Evolutionary conservation across 2,113 vertebrate genomes (phyloP), one percentile per base, ranked within the genome.

Genomic region (Ornithorhynchus anatinus): DNA sequence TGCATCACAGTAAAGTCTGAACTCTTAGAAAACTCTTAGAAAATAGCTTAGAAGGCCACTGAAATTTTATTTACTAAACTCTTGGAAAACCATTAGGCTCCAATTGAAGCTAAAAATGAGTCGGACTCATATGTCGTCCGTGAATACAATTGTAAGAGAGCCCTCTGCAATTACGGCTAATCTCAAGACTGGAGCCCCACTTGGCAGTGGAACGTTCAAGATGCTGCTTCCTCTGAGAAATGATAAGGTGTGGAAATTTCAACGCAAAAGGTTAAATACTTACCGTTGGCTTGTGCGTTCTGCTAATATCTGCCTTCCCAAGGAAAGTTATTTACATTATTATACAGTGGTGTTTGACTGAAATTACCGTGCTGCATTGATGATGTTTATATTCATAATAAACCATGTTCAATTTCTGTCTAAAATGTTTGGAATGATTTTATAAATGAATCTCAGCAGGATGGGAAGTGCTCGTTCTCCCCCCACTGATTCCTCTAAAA

Each of bases 381-480:
- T 52, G 65, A 59, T 48, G 2, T 61, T 75, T 75, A 64, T 75
- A 56, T 64, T 84, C 68, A 86, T 75, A 80, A 82, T 64, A 48
- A 59, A 70, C 72, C 80, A 77, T 68, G 47, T 79, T 76, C 76
- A 80, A 83, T 7, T 78, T 75, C 74, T 80, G 38, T 69, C 78
- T 77, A 74, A 80, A 78, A 68, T 66, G 79, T 86, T 90, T 59
- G 84, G 72, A 81, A 84, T 88, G 81, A 86, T 85, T 84, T 86
- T 65, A 86, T 76, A 86, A 86, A 88, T 78, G 75, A 81, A 88
- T 83, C 84, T 83, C 79, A 85, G 84, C 85, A 85, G 81, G 87
- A 75, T 75, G 74, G 82, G 77, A 77, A 72, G 71, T 61, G 57
- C 75, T 81, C 75, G 66, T 79, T 84, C 61, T 62, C 1, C 48